A percentile compares a stretch with the other conserved stretches of the same genome.
These are phyloP conservation scores for Drosophila lacteicornis DNA, from an alignment of 1,140 invertebrate genomes.

Conservation along the genomic window DNA sequence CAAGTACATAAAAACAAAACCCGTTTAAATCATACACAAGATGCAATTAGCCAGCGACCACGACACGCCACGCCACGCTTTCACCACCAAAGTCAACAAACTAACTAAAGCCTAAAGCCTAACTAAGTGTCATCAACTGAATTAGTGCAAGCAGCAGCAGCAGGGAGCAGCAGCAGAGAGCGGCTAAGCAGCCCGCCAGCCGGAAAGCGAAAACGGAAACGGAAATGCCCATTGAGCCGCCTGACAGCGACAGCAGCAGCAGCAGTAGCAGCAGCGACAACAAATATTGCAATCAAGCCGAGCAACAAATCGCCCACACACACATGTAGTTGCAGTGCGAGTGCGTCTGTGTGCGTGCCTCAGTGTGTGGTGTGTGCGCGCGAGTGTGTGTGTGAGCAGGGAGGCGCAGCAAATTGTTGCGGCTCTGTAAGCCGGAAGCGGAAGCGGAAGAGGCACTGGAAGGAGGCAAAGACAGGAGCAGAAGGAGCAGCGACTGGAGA, in stretches of 20 bases:
- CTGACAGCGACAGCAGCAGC: conserved; percentile 39
- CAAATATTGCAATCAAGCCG: conserved; percentile 22
- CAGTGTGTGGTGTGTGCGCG: conserved; percentile 14
- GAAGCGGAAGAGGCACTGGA: conserved; percentile 30
- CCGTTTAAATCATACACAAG: conserved; percentile 59
- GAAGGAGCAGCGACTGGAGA: neutral
- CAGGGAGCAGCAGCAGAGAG: neutral
- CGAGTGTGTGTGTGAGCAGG: neutral
- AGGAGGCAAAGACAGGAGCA: conserved; percentile 8
- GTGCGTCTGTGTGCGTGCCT: conserved; percentile 19
- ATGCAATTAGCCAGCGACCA: conserved; percentile 54
- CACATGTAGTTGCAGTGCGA: conserved; percentile 60
- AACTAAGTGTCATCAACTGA: conserved; percentile 41
- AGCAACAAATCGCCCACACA: conserved; percentile 44
- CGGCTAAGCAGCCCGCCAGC: neutral
- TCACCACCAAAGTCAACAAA: conserved; percentile 40
- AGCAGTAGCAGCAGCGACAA: conserved; percentile 21
- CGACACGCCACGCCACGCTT: conserved; percentile 25
- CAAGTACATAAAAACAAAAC: conserved; percentile 73
- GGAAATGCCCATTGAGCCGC: conserved; percentile 71
- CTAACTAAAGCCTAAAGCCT: conserved; percentile 38
- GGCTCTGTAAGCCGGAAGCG: conserved; percentile 39
- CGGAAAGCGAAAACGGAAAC: conserved; percentile 48
- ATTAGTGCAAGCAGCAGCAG: conserved; percentile 44
- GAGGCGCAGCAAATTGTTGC: conserved; percentile 51